Evolutionary conservation across 2,113 vertebrate genomes (phyloP), one percentile per base, ranked within the genome.

Genomic region (Rutilus rutilus): DNA sequence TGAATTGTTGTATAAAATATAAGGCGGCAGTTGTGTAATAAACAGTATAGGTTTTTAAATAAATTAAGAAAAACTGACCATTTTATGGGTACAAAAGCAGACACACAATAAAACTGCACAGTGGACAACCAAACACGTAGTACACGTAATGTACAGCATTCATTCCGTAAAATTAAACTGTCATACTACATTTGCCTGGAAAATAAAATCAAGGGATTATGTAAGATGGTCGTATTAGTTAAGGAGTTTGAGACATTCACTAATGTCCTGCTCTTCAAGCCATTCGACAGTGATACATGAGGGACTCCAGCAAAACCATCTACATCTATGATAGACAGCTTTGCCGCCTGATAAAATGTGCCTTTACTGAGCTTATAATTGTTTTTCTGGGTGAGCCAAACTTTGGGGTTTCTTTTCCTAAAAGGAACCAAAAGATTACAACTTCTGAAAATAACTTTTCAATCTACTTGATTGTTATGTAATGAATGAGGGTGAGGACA

Each of bases 381-480:
- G 79, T 17, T 27, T 78, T 19, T 33, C 25, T 78, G 75, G 54
- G 27, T 6, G n/a, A 36, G 52, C 27, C 76, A 59, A 36, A 19
- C 7, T 80, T 42, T 9, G 19, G 7, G 33, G 10, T 42, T 57
- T 79, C 30, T 79, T 60, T 14, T 52, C 27, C 15, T 21, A 19
- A 2, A 64, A 69, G 19, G 50, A 65, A 65, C 54, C 47, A 21
- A 78, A 78, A 78, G 47, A 57, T 42, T 69, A 59, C 36, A 79
- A 85, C 3, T 42, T 59, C 30, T 30, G 45, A 19, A 78, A 54
- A 59, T 0, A 27, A 27, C 23, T 85, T 85, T 64, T 84, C 57
- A 47, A 75, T 84, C 73, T 64, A n/a, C 60, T 67, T 67, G 21
- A 52, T 25, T 75, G 19, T 33, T n/a, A 85, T 75, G 19, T 33